Conservation (phyloP, 2,113 vertebrate genomes). For the Etheostoma spectabile region DNA sequence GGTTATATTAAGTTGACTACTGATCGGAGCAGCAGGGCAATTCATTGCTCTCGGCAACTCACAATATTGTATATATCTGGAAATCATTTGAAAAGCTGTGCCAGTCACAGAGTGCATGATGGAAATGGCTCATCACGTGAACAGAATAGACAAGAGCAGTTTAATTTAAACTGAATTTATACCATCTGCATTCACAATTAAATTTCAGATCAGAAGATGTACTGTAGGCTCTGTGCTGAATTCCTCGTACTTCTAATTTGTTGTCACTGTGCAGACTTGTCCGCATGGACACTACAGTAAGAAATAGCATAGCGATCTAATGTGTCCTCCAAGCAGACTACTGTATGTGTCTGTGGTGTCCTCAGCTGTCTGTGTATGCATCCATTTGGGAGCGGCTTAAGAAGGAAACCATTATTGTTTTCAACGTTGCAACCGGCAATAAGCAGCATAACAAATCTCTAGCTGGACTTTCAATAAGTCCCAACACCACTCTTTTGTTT, state of each 20-base stretch:
- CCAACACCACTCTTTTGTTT: slow-evolving; percentile 1
- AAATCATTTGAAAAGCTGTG: slow-evolving; percentile 8
- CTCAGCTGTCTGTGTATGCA: no score
- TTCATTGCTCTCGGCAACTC: not conserved
- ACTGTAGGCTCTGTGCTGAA: no score
- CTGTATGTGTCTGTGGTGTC: no score
- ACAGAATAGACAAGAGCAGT: not conserved
- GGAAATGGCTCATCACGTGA: not conserved
- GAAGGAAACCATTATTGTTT: not conserved
- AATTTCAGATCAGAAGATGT: no score
- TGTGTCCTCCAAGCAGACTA: no score
- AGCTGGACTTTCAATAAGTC: not conserved
- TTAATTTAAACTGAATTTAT: no score
- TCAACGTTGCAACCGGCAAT: not conserved
- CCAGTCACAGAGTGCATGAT: not conserved
- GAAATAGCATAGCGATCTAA: no score
- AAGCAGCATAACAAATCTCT: not conserved
- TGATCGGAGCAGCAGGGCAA: not conserved
- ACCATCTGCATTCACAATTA: no score
- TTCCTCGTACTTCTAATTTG: no score
- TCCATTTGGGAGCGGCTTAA: no score
- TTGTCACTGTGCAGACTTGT: no score
- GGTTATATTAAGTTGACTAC: not conserved
- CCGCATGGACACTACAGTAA: no score
- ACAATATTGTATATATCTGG: slow-evolving; percentile 5